Percentiles rank a stretch among this genome's conserved stretches.
phyloP scores from a whole-genome alignment of 2,113 vertebrate genomes.

The Oplegnathus fasciatus region DNA sequence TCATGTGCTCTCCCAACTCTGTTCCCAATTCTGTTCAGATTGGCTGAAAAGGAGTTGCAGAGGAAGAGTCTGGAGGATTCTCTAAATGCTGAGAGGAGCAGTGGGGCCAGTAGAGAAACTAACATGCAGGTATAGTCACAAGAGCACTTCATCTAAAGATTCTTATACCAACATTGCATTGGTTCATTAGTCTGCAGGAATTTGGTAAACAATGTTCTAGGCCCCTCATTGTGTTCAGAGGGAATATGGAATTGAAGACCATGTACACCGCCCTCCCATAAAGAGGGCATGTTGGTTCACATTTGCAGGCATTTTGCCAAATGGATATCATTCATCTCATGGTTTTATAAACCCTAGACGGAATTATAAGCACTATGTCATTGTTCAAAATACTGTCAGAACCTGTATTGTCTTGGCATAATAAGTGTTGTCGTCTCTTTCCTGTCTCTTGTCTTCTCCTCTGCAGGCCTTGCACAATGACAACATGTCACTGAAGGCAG shows the following conservation, averaged over 20 bases:
- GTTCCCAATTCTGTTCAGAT: slow-evolving; percentile 54
- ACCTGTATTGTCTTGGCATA: not conserved
- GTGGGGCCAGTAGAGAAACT: slow-evolving; percentile 81
- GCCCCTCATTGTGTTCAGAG: not conserved
- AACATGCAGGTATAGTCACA: slow-evolving; percentile 83
- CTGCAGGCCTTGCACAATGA: slow-evolving; percentile 92
- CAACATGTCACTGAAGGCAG: slow-evolving; percentile 91
- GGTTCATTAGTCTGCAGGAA: slow-evolving; percentile 52
- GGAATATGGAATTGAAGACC: not conserved
- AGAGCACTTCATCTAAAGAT: slow-evolving; percentile 3
- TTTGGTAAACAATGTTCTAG: not conserved
- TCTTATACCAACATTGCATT: slow-evolving; percentile 12
- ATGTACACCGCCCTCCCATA: not conserved
- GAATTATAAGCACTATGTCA: not conserved
- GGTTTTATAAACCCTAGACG: not conserved
- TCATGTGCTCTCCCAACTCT: not conserved
- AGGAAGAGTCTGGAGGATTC: slow-evolving; percentile 87
- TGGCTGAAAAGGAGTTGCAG: slow-evolving; percentile 86
- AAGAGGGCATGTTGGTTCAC: not conserved
- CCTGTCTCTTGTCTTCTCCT: slow-evolving; percentile 9
- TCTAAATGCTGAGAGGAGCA: slow-evolving; percentile 86
- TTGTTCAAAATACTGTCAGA: not conserved
- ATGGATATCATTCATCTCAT: no score
- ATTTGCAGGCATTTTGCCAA: slow-evolving; percentile 13
- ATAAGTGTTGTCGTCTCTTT: not conserved